These are phyloP conservation scores for Chorisops tibialis DNA, from an alignment of 2,888 invertebrate genomes.

Conservation along the genomic window DNA sequence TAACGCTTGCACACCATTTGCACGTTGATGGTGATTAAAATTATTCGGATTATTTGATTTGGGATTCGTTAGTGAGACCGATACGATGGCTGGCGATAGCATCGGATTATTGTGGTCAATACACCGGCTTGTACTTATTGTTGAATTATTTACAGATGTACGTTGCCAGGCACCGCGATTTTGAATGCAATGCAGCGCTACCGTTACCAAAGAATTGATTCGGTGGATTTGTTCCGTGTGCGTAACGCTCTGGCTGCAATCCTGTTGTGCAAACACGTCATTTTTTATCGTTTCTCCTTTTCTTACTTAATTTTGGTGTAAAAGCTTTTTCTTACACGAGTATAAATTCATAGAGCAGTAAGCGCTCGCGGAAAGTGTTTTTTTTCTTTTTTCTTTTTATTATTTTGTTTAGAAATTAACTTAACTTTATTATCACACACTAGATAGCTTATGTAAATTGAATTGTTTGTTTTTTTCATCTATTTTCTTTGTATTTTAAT, in stretches of 20 bases:
- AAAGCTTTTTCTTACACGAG: too few species aligned
- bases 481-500: too few species aligned
- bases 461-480: too few species aligned
- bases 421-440: too few species aligned
- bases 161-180: constrained; percentile 18
- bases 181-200: constrained; percentile 33
- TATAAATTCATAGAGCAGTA: too few species aligned
- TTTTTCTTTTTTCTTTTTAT: too few species aligned
- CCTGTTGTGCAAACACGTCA: constrained; percentile 32
- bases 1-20: constrained; percentile 28
- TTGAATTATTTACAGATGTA: constrained; percentile 6
- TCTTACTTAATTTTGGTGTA: too few species aligned
- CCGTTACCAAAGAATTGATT: constrained; percentile 6
- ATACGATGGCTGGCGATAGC: constrained; percentile 3
- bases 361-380: too few species aligned
- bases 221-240: constrained; percentile 31
- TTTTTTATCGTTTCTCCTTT: constrained; percentile 5
- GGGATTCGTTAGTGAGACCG: constrained; percentile 24
- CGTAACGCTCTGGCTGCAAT: constrained; percentile 29
- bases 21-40: constrained; percentile 20
- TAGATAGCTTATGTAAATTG: too few species aligned
- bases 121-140: constrained; percentile 15
- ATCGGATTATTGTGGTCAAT: not conserved
- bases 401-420: constrained; percentile 8
- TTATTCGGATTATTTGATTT: constrained; percentile 17